Base-by-base conservation (phyloP, 2,888 invertebrate species). In the Mamestra brassicae region DNA sequence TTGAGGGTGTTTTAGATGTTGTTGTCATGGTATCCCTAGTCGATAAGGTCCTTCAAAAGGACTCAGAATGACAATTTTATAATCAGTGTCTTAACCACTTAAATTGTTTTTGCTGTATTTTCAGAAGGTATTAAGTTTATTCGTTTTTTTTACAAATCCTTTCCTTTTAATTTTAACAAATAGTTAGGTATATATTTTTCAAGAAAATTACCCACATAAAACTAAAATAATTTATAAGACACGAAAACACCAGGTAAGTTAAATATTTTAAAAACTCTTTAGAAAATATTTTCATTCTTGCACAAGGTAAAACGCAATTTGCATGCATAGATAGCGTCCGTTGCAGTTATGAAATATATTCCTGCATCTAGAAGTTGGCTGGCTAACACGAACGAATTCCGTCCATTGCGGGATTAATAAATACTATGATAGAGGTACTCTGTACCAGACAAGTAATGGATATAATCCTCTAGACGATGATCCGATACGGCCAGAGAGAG, bases 271-370 rank as follows among this genome's bases (percentile, higher is more conserved):
- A 81, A 74, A 81, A 62, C 52, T 70, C 72, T 78, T 68, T 68
- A 74, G 72, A 69, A 79, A 80, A 76, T 74, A 83, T 72, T 78
- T 86, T 80, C 77, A 78, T 78, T 78, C 73, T 71, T 72, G 70
- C 74, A 62, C 72, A 75, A 80, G 81, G 85, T 85, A 78, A 76
- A 85, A 81, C 55, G 62, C 72, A 80, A 88, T 89, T 89, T 86
- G 86, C 89, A 87, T 90, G 65, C 80, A 80, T 73, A 90, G 88
- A 89, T 88, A 89, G 85, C 67, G 83, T 78, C 78, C 77, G 83
- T 80, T 85, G 87, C 87, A 85, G 85, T 81, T 86, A 80, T 88
- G 84, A 87, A 83, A 87, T 84, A 81, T 82, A 85, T 79, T 76
- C 73, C 58, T 69, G 65, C 58, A 78, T 62, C 68, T 77, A 65